Base-by-base conservation (phyloP, 2,888 invertebrate species). In the Macaria notata region DNA sequence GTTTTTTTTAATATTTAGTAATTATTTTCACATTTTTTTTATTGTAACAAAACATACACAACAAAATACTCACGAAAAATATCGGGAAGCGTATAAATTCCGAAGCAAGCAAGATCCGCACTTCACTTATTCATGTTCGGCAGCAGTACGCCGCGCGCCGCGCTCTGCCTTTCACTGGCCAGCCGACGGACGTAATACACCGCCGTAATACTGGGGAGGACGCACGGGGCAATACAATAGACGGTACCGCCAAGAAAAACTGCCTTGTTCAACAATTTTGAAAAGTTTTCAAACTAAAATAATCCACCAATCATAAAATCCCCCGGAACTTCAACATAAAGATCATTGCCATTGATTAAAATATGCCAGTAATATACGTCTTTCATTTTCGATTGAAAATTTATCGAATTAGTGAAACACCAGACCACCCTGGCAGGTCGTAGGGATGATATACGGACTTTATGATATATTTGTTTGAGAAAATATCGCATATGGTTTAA, bases 161-260 rank as follows among this genome's bases (percentile, higher is more conserved):
- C 67, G 71, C 72, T 65, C 59, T 61, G 75, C 75, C 87, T 86
- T 84, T 87, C 87, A 86, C 87, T 86, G 77, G 49, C 42, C 48
- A 38, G 8, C n/a, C 9, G 33, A 57, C 47, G 69, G 73, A 79
- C 83, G 80, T 81, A 81, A 81, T 67, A 66, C 42, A 36, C 39
- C 33, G 60, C 52, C 72, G 41, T 71, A 78, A 19, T 73, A 79
- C 78, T 70, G 60, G 29, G 31, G 39, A 38, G 66, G 65, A 80
- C 78, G 79, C 51, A 83, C 79, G 73, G 61, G n/a, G 0, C 1
- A 2, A 4, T 31, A 57, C 36, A 56, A n/a, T n/a, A 59, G 0
- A 19, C 69, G 60, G 53, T 6, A n/a, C 4, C 64, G 65, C 46
- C 8, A n/a, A 4, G 41, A 1, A 9, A 9, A 9, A 41, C 33